A percentile compares a stretch with the other conserved stretches of the same genome.
These are phyloP conservation scores for Agrotis clavis DNA, from an alignment of 2,888 invertebrate genomes.

Conservation along the genomic window DNA sequence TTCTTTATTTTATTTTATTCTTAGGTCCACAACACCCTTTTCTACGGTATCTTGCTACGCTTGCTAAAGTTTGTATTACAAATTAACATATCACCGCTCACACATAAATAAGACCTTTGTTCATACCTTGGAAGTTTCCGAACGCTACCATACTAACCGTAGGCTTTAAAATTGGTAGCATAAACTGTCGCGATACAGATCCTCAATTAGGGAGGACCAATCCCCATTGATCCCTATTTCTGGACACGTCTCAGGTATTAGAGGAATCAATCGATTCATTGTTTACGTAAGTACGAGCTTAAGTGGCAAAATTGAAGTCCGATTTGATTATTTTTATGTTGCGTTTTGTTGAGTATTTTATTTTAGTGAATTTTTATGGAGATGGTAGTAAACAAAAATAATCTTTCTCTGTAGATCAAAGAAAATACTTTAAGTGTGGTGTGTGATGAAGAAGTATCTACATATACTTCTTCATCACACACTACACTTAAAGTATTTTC, in stretches of 20 bases:
- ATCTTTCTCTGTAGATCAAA: background rate
- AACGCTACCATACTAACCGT: conserved; percentile 44
- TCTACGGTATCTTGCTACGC: too few species aligned
- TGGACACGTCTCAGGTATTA: conserved; percentile 67
- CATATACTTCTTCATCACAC: too few species aligned
- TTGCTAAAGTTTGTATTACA: background rate
- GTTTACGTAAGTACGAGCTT: conserved; percentile 29
- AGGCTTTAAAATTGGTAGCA: conserved; percentile 75
- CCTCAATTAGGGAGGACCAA: conserved; percentile 73
- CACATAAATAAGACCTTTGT: conserved; percentile 27
- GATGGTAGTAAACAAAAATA: too few species aligned
- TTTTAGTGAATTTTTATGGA: too few species aligned
- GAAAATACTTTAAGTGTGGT: background rate
- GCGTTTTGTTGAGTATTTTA: background rate
- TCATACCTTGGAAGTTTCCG: conserved; percentile 50
- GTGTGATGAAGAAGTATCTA: background rate
- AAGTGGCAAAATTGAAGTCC: background rate
- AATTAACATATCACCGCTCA: conserved; percentile 1
- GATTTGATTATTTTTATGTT: conserved; percentile 22
- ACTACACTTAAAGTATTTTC: too few species aligned
- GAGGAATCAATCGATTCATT: conserved; percentile 64
- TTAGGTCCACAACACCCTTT: too few species aligned
- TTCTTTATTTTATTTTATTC: too few species aligned
- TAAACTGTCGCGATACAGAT: conserved; percentile 72
- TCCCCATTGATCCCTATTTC: conserved; percentile 68